These are phyloP conservation scores for Andrena dorsata DNA, from an alignment of 2,888 invertebrate genomes.

Conservation along the genomic window DNA sequence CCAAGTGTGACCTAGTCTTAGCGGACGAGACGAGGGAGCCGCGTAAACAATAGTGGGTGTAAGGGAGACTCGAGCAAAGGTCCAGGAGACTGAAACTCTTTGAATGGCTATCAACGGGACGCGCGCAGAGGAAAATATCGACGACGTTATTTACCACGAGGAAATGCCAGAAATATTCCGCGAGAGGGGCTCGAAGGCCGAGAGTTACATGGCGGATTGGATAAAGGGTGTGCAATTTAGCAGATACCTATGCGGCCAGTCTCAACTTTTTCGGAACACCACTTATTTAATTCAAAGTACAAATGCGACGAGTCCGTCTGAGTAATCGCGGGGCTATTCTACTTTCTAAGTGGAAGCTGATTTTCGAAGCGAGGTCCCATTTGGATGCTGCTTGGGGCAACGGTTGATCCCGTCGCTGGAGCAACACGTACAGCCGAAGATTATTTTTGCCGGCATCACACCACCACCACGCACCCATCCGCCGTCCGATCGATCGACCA, in stretches of 20 bases:
- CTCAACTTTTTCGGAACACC: too few species aligned
- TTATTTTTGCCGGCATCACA: constrained; percentile 68
- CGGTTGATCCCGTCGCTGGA: constrained; percentile 17
- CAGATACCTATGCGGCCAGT: neutral
- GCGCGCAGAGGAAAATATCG: constrained; percentile 6
- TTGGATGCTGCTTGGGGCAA: neutral
- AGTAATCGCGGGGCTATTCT: neutral
- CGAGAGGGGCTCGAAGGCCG: constrained; percentile 9
- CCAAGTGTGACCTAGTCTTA: too few species aligned
- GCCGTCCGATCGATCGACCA: constrained; percentile 72
- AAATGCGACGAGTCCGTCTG: too few species aligned
- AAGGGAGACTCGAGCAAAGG: too few species aligned
- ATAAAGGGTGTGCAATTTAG: neutral
- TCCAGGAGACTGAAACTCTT: neutral
- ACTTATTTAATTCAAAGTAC: too few species aligned
- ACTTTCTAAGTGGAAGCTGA: neutral
- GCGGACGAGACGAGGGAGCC: too few species aligned
- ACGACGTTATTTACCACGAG: constrained; percentile 3
- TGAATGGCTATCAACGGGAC: neutral
- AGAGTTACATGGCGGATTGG: neutral
- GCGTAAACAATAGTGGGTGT: too few species aligned
- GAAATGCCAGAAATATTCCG: neutral
- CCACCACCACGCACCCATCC: constrained; percentile 70
- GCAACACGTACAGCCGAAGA: constrained; percentile 54
- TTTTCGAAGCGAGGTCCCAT: neutral